Evolutionary conservation across 2,888 invertebrate genomes (phyloP), one percentile per base, ranked within the genome.

Genomic region (Hydriomena furcata): DNA sequence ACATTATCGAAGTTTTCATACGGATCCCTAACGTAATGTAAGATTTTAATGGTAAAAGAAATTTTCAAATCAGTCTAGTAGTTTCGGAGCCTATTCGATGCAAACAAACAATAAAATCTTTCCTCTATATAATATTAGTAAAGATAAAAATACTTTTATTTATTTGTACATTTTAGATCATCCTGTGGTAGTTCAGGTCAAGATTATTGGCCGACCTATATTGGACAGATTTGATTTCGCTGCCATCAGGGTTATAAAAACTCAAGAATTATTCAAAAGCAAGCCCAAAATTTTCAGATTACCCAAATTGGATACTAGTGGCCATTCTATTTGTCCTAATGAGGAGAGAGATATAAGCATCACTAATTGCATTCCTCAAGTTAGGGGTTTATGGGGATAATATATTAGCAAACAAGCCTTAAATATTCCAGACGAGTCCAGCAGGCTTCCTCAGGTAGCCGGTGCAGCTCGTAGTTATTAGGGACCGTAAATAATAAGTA

Each of bases 401-500:
- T 55, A 46, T 56, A 56, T 52, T 46, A 71, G 66, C 64, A 73
- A 74, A 71, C 71, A 70, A 71, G 73, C 71, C 70, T 76, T 83
- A 81, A 82, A 79, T 84, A 85, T 84, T 83, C 84, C 69, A 73
- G 68, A 67, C 76, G 66, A 73, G 83, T 82, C 67, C 73, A 50
- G 60, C 73, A 73, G 68, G 69, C 66, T 67, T 52, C 50, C 61
- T 63, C 63, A 64, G 60, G 65, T 56, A 63, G 63, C 59, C 62
- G 65, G 59, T 63, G 61, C 62, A 58, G 60, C 60, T 65, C 68
- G 65, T 76, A 73, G 76, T 83, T 87, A 88, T 86, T 85, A 86
- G 74, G 71, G 76, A 66, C 71, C 86, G 80, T 89, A 86, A 89
- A 87, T 88, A 86, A 83, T 82, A 82, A 77, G 77, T 76, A 84